These are phyloP conservation scores for Acyrthosiphon pisum DNA, from an alignment of 1,140 invertebrate species.

Conservation along the genomic window DNA sequence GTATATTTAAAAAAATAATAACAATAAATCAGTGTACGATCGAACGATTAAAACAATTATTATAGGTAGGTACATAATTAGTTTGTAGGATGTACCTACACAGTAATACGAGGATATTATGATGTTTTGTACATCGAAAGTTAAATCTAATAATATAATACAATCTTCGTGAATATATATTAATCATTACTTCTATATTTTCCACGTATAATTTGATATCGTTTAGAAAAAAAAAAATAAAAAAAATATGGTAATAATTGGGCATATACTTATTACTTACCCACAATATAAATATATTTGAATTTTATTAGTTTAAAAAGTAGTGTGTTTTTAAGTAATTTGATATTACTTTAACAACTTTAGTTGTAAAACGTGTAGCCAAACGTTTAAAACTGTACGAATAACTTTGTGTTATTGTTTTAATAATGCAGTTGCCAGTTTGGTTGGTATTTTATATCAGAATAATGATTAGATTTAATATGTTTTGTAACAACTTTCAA, in stretches of 20 bases:
- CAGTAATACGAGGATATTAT: no score
- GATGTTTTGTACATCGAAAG: background rate
- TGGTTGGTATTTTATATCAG: background rate
- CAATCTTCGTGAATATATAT: background rate
- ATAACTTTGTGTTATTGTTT: constrained; percentile 7
- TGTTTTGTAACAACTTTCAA: constrained; percentile 1
- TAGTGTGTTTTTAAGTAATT: background rate
- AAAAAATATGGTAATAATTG: background rate
- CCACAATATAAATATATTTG: background rate
- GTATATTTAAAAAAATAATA: background rate
- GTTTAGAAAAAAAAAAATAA: background rate
- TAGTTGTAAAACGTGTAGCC: background rate
- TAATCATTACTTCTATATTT: background rate
- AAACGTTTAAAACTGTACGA: background rate
- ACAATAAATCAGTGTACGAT: background rate
- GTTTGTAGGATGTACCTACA: background rate
- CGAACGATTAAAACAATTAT: background rate
- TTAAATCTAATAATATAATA: background rate
- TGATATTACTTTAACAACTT: constrained; percentile 12
- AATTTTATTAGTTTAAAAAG: background rate
- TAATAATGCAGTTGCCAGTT: background rate
- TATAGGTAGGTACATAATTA: background rate
- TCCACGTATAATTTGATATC: background rate
- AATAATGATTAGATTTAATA: background rate
- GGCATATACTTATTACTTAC: background rate